Conservation (phyloP, 2,888 invertebrate species). For the Notodonta ziczac region DNA sequence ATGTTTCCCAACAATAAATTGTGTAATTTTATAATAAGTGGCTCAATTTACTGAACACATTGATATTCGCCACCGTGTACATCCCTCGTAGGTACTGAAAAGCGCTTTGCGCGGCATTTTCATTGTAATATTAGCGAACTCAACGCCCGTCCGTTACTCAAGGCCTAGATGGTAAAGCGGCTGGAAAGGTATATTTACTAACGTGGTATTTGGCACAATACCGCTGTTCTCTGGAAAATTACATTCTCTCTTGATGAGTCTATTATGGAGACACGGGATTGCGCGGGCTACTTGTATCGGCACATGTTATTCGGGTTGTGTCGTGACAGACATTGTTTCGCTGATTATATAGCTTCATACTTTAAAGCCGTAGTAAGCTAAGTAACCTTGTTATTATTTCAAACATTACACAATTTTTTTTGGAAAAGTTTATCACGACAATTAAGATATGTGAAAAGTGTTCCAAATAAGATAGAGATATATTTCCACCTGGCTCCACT, state of each 20-base stretch:
- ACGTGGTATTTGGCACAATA: slow-evolving; percentile 59
- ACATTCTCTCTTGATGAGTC: slow-evolving; percentile 57
- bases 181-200: slow-evolving; percentile 64
- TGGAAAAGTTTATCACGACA: no score
- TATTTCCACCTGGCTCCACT: no score
- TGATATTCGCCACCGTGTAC: no score
- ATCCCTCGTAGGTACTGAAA: no score
- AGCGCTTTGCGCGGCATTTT: slow-evolving; percentile 22
- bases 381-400: background rate
- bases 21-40: no score
- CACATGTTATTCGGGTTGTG: background rate
- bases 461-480: no score
- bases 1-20: no score
- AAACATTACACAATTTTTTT: background rate
- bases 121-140: slow-evolving; percentile 51
- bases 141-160: slow-evolving; percentile 55
- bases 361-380: background rate
- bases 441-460: no score
- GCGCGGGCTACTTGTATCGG: slow-evolving; percentile 40
- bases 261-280: slow-evolving; percentile 50
- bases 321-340: background rate
- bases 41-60: no score
- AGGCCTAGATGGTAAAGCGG: slow-evolving; percentile 68
- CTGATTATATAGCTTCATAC: background rate
- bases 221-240: slow-evolving; percentile 49